Percentiles rank a stretch among this genome's conserved stretches.
These are phyloP conservation scores for Ephydatia muelleri DNA, from an alignment of 37 sponge, comb jelly and placozoan species.

Conservation along the genomic window DNA sequence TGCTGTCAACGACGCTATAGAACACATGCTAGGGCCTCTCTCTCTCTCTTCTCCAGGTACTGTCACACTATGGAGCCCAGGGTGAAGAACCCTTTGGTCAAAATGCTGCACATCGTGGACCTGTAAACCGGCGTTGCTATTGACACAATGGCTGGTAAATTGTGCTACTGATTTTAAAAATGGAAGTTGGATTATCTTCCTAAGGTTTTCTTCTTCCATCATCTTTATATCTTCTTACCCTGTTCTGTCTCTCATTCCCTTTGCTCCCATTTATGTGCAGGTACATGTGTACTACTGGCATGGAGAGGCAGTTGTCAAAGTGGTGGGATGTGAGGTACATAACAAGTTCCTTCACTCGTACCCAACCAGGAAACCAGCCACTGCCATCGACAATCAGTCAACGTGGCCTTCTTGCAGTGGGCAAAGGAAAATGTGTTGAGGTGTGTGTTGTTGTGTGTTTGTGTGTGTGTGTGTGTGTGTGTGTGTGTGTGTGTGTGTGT, in stretches of 20 bases:
- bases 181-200: not conserved
- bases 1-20: too few relatives aligned
- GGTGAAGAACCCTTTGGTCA: slow-evolving; percentile 78
- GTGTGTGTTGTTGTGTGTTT: slow-evolving; percentile 31
- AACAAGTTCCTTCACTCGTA: slow-evolving; percentile 79
- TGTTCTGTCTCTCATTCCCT: too few relatives aligned
- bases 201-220: not conserved
- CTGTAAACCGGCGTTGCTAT: slow-evolving; percentile 77
- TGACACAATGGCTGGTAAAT: slow-evolving; percentile 69
- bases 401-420: slow-evolving; percentile 83
- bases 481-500: slow-evolving; percentile 7
- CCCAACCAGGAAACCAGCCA: slow-evolving; percentile 69
- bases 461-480: slow-evolving; percentile 9
- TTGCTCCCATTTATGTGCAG: not conserved
- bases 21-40: not conserved
- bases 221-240: not conserved
- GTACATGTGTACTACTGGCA: slow-evolving; percentile 91
- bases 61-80: slow-evolving; percentile 96
- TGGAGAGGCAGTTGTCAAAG: slow-evolving; percentile 85
- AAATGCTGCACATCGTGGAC: slow-evolving; percentile 92
- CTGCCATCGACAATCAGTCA: slow-evolving; percentile 77
- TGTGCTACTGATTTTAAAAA: not conserved
- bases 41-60: slow-evolving; percentile 56
- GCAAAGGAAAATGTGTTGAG: slow-evolving; percentile 71
- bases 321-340: slow-evolving; percentile 84